These are phyloP conservation scores for Promerops cafer DNA, from an alignment of 2,113 vertebrate species.

Conservation along the genomic window DNA sequence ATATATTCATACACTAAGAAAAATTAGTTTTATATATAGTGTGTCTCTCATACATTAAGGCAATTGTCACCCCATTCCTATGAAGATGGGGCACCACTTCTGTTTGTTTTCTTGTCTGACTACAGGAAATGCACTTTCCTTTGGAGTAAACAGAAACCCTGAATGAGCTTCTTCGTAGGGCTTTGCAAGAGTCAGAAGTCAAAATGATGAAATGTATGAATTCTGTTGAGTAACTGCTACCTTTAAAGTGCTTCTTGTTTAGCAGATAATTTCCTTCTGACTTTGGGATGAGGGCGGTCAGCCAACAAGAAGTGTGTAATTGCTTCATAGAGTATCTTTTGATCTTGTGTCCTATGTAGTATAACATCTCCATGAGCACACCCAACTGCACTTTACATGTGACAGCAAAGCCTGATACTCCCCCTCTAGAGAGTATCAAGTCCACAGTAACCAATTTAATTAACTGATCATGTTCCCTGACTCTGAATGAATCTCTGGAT, in stretches of 20 bases:
- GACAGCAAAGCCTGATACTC: not conserved
- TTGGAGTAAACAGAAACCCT: not conserved
- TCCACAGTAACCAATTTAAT: not conserved
- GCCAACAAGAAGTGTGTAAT: not conserved
- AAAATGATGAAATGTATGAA: not conserved
- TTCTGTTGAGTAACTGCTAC: not conserved
- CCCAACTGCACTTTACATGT: not conserved
- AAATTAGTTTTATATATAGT: not conserved
- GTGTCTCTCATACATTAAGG: not conserved
- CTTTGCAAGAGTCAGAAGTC: not conserved
- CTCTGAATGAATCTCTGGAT: not conserved
- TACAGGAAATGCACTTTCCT: not conserved
- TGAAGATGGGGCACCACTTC: not conserved
- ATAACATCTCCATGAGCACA: not conserved
- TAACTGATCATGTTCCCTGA: not conserved
- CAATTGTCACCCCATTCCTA: not conserved
- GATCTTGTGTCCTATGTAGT: not conserved
- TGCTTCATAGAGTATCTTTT: not conserved
- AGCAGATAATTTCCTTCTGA: not conserved
- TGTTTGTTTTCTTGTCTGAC: not conserved
- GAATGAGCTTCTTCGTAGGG: not conserved
- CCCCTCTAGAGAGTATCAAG: not conserved
- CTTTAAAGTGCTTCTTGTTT: not conserved
- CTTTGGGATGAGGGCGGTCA: not conserved
- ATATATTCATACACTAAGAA: not conserved